Base-by-base conservation (phyloP, 1,140 invertebrate species). In the Apis cerana region DNA sequence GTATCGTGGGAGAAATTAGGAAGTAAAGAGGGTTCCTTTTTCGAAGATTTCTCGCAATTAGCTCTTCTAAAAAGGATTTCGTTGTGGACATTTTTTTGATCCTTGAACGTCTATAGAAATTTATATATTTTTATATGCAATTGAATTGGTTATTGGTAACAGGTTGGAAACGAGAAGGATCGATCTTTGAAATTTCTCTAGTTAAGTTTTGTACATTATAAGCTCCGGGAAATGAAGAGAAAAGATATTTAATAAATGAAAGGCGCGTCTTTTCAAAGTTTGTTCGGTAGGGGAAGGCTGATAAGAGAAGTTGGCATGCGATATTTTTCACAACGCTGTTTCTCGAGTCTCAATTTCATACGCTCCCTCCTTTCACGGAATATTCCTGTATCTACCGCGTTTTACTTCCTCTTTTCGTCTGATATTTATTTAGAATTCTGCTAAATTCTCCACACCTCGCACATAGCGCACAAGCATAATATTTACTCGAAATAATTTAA, bases 341-440 rank as follows among this genome's bases (percentile, higher is more conserved):
- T n/a, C 65, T 68, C 1, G 48, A 68, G 43, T 68, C 48, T 48
- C 65, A 48, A 68, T 68, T 68, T 68, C 65, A 68, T 43, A 68
- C 65, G 33, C 48, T 68, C 65, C n/a, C 65, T 48, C 21, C 43
- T 68, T 68, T 68, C 65, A 9, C 13, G 2, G 65, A 68, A 68
- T 68, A 68, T 68, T 68, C 65, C 43, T 68, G 11, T 68, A 67
- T 48, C 33, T 67, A 27, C 33, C 43, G 12, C 21, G 43, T 68
- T 43, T n/a, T 13, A 43, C 43, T 12, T 7, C 43, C 65, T 43
- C 33, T 13, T n/a, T 48, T 21, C 10, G 65, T 33, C 43, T n/a
- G 65, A 68, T 68, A 68, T 68, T 68, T 68, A 68, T 68, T 68
- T 68, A 68, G 10, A 68, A 68, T 19, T 8, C 21, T n/a, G 33